Base-by-base conservation (phyloP, 2,888 invertebrate genomes). In the Caenorhabditis drosophilae region DNA sequence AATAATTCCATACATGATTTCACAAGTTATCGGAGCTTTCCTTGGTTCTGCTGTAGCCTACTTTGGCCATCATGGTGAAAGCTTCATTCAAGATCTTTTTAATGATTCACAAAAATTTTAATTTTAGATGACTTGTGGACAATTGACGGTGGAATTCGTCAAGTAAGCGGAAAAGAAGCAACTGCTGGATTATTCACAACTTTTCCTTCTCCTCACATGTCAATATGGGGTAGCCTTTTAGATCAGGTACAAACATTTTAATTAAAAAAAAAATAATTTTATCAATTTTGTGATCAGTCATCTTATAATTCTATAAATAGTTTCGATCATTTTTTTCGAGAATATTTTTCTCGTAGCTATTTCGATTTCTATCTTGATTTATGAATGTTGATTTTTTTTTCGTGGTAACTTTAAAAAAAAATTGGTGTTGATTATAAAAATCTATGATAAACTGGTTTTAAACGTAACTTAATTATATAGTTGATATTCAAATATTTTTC, bases 121-220 rank as follows among this genome's bases (percentile, higher is more conserved):
- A n/a, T 50, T 78, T 54, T 58, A 81, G 82, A 82, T 49, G 82
- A 82, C 53, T 55, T 86, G 11, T 78, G 81, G 52, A 70, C 81
- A 41, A 82, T 81, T 66, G 85, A 85, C 66, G 79, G 79, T 16
- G 86, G 86, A 2, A 76, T 64, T 11, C 73, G 85, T 25, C 64
- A 73, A 35, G 81, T 84, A 4, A 72, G 71, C n/a, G 84, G 85
- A 7, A 63, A 70, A 6, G 70, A 78, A 9, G 84, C 78, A 9
- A 87, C 87, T 1, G 87, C 87, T 1, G 86, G 86, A 12, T 87
- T 88, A 38, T 88, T 86, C 78, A 83, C 87, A 23, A 87, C 88
- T 1, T 87, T 85, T 67, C 87, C 87, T 3, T 79, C 85, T 22
- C 70, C 77, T 4, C 85, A 84, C 68, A 84, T 87, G 35, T 80